Evolutionary conservation across 1,140 invertebrate species (phyloP).

Genomic region (Papilio machaon): DNA sequence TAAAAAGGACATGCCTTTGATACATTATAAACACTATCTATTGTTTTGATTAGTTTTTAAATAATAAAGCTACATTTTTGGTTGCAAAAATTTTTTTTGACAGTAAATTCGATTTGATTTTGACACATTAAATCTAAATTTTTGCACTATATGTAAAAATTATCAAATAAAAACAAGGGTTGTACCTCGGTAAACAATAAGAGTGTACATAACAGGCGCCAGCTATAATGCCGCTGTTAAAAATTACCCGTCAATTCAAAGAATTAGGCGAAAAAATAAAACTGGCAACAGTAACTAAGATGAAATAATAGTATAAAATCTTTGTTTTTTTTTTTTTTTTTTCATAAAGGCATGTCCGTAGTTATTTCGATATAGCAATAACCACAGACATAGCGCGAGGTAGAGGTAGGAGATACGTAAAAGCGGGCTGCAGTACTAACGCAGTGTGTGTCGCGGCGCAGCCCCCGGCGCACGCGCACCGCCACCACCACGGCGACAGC

Average conservation of each 20-base stretch:
- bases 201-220: too few species aligned
- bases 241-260: too few species aligned
- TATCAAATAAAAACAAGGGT: too few species aligned
- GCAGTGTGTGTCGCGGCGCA: constrained; percentile 68
- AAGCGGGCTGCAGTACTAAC: constrained; percentile 71
- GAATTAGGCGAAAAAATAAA: too few species aligned
- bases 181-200: too few species aligned
- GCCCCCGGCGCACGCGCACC: constrained; percentile 59
- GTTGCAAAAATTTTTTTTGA: background rate
- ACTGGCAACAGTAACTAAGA: too few species aligned
- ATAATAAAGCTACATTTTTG: background rate
- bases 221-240: too few species aligned
- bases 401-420: constrained; percentile 21
- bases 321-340: too few species aligned
- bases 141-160: too few species aligned
- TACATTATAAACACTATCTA: background rate
- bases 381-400: constrained; percentile 50
- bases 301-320: background rate
- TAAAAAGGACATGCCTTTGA: constrained; percentile 16
- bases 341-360: constrained; percentile 27
- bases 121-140: too few species aligned
- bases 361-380: constrained; percentile 40
- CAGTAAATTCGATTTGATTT: background rate
- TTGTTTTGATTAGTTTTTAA: background rate
- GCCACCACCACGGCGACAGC: constrained; percentile 74